Percentiles rank a stretch among this genome's conserved stretches.
Evolutionary conservation across 2,113 vertebrate genomes (phyloP).

Genomic region (Clinocottus analis): DNA sequence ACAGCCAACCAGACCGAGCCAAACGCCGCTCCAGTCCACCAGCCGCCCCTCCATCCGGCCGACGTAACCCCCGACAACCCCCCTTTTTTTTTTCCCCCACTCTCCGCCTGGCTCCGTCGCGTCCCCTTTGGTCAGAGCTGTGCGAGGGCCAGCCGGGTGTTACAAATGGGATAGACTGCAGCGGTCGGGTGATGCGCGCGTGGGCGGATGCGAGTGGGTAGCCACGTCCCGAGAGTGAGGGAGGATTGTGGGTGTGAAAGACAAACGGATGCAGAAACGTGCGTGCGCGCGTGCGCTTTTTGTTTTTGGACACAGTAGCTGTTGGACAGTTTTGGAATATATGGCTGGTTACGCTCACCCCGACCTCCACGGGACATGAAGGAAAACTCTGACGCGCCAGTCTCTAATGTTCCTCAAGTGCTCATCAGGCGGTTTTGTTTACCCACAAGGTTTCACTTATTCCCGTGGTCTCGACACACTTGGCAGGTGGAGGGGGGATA

Average conservation of each 20-base stretch:
- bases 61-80: conserved; percentile 46
- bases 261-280: conserved; percentile 26
- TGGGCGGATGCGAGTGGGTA: conserved; percentile 55
- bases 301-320: not conserved
- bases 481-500: conserved; percentile 70
- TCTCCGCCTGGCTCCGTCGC: conserved; percentile 55
- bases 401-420: conserved; percentile 20
- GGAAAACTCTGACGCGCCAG: not conserved
- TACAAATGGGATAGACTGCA: conserved; percentile 80
- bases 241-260: conserved; percentile 31
- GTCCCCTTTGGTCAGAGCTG: conserved; percentile 67
- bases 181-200: conserved; percentile 63
- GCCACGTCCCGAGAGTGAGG: conserved; percentile 39
- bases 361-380: not conserved
- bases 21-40: conserved; percentile 70
- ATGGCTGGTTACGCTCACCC: conserved; percentile 1
- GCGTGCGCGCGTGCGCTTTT: not conserved
- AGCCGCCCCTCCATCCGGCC: conserved; percentile 62
- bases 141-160: conserved; percentile 72
- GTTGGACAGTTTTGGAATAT: conserved; percentile 26
- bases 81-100: too few relatives aligned
- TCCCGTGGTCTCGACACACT: conserved; percentile 46
- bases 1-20: conserved; percentile 74
- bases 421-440: conserved; percentile 53
- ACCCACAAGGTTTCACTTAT: conserved; percentile 57